Conservation (phyloP, 1,140 invertebrate genomes). For the Rhagoletis pomonella region DNA sequence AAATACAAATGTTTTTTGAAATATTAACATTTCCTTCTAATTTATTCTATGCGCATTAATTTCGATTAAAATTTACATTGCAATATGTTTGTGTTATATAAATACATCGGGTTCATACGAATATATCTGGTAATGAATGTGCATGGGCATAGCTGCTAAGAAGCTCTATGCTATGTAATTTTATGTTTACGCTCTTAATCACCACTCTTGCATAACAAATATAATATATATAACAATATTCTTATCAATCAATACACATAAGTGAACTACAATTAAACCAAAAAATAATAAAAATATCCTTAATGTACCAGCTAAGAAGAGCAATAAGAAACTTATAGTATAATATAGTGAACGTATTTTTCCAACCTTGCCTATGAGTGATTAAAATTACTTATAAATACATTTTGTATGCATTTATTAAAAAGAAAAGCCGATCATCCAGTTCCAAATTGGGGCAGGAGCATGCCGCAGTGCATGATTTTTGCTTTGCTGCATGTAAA, state of each 20-base stretch:
- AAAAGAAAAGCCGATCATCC: conserved; percentile 63
- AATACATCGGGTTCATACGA: background rate
- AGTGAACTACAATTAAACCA: conserved; percentile 33
- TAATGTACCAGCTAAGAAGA: conserved; percentile 53
- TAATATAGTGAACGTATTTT: conserved; percentile 9
- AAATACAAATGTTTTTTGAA: too few species aligned
- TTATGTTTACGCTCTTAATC: background rate
- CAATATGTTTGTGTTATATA: background rate
- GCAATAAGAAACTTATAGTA: conserved; percentile 18
- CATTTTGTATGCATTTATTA: conserved; percentile 60
- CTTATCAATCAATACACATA: conserved; percentile 18
- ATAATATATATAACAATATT: conserved; percentile 29
- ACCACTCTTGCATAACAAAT: conserved; percentile 11
- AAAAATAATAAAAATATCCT: conserved; percentile 34
- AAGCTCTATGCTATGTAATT: background rate
- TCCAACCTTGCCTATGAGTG: background rate
- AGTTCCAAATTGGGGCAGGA: conserved; percentile 59
- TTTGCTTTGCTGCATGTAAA: conserved; percentile 58
- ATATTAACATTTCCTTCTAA: conserved; percentile 26
- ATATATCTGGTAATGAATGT: conserved; percentile 13
- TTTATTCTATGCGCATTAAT: conserved; percentile 56
- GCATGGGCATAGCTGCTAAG: background rate
- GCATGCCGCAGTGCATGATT: conserved; percentile 58
- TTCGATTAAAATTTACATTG: conserved; percentile 42
- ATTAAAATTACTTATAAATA: background rate